phyloP scores from a whole-genome alignment of 2,888 invertebrate genomes.

The Drosophila anomalata region DNA sequence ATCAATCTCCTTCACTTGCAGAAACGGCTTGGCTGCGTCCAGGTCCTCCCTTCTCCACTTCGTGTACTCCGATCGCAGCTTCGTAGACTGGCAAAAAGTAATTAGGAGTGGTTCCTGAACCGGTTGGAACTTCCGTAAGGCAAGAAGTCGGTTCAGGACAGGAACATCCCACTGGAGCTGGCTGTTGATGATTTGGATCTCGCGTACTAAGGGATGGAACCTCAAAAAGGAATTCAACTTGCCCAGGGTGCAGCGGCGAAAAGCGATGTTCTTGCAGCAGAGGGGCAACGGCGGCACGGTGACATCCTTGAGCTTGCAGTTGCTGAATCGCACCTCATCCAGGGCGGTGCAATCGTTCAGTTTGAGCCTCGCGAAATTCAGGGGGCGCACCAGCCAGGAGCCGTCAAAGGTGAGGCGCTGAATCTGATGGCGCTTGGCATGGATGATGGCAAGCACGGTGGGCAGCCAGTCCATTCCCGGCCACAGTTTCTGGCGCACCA shows the following conservation, averaged over 20 bases:
- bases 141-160: neutral
- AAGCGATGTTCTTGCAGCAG: conserved; percentile 34
- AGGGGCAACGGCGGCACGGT: conserved; percentile 29
- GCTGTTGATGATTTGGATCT: conserved; percentile 29
- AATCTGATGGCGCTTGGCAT: conserved; percentile 39
- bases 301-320: conserved; percentile 35
- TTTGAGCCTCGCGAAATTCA: conserved; percentile 38
- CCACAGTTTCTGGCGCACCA: conserved; percentile 49
- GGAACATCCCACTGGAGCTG: neutral
- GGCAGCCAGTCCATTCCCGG: conserved; percentile 46
- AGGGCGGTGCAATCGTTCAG: conserved; percentile 48
- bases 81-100: conserved; percentile 4
- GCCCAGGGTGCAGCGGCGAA: conserved; percentile 40
- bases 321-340: conserved; percentile 47
- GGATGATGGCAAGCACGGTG: conserved; percentile 29
- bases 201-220: conserved; percentile 8
- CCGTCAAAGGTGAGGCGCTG: conserved; percentile 46
- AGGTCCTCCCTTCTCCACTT: neutral
- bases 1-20: conserved; percentile 21
- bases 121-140: neutral
- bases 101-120: neutral
- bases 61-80: conserved; percentile 12
- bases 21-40: neutral
- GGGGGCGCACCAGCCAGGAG: conserved; percentile 29
- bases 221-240: neutral